These are phyloP conservation scores for Drosophila tropicalis DNA, from an alignment of 1,140 invertebrate genomes.

Conservation along the genomic window DNA sequence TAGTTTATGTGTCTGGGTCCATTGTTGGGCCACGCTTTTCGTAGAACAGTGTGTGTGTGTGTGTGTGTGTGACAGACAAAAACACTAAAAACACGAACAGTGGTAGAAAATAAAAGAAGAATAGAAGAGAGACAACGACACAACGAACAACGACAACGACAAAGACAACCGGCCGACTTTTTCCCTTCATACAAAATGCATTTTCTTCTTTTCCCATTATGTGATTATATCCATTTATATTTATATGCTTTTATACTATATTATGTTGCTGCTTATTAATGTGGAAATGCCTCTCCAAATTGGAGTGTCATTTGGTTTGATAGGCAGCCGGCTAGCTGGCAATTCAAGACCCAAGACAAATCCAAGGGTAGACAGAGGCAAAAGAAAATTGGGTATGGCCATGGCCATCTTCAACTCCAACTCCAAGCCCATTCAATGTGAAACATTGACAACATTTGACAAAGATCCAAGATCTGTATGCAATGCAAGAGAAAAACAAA, in stretches of 20 bases:
- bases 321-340: conserved; percentile 26
- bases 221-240: conserved; percentile 65
- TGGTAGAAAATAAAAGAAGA: conserved; percentile 13
- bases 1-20: conserved; percentile 69
- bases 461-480: conserved; percentile 1
- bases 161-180: conserved; percentile 62
- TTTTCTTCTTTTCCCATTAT: conserved; percentile 43
- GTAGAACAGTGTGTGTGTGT: conserved; percentile 74
- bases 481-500: not conserved
- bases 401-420: conserved; percentile 17
- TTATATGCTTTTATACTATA: conserved; percentile 59
- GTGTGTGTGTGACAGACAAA: conserved; percentile 68
- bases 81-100: conserved; percentile 18
- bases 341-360: conserved; percentile 33
- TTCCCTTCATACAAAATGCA: conserved; percentile 51
- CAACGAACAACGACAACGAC: conserved; percentile 32
- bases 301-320: conserved; percentile 75
- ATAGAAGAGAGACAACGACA: conserved; percentile 42
- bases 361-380: conserved; percentile 23
- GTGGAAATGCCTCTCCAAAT: conserved; percentile 80
- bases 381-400: conserved; percentile 48
- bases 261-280: conserved; percentile 76
- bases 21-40: conserved; percentile 77
- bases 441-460: conserved; percentile 7
- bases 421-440: not conserved